Base-by-base conservation (phyloP, 2,113 vertebrate species). In the Romanogobio albipinnatus region DNA sequence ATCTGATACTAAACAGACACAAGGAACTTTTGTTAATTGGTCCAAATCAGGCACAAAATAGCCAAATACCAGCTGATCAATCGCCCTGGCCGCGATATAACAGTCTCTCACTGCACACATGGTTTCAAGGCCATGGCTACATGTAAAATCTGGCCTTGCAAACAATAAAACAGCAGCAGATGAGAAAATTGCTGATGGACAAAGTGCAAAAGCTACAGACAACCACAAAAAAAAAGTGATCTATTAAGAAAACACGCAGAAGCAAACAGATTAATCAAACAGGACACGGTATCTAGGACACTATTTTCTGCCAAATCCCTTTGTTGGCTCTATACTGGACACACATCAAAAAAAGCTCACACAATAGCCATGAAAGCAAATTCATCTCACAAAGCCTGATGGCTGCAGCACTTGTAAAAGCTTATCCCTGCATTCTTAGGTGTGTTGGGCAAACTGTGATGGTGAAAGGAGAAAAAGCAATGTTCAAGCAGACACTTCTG, bases 271-370 rank as follows among this genome's bases (percentile, higher is more conserved):
- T 36, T 22, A 81, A 62, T 73, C 36, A 43, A 62, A 74, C 24
- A 62, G 56, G 62, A 68, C 83, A 86, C 24, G 49, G 36, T 70
- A 53, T 68, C 81, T 81, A 76, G 53, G 61, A 84, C 39, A 39
- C 70, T 83, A 73, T 68, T 74, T 36, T 56, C 36, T 39, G 36
- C 45, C 76, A 47, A 61, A 80, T 53, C 74, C 76, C 81, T 78
- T 68, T 33, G 11, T 53, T 64, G 76, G 58, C 59, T 45, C 17
- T 70, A 81, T 2, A 66, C 64, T 82, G 73, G 14, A 61, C 81
- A 73, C 86, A 78, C 70, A 76, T 62, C 62, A 76, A 84, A 86
- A 86, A 85, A 79, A 70, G 58, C 85, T 64, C n/a, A 53, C 73
- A 70, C 80, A 86, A 82, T 26, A 68, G 68, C 68, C 61, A 33